phyloP scores from a whole-genome alignment of 1,140 invertebrate genomes.

The Microplitis demolitor region DNA sequence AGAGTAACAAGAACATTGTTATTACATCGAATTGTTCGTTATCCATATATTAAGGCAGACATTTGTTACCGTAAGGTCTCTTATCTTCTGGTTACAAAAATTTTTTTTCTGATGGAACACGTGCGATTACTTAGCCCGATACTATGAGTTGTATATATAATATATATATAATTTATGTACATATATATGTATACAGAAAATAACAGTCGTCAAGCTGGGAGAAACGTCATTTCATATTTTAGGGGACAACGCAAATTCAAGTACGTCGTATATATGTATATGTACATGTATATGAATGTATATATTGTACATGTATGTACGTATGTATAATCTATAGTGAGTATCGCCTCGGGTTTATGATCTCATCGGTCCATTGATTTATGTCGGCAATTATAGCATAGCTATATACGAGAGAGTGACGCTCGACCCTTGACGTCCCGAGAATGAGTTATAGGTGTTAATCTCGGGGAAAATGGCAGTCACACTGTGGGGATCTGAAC shows the following conservation, averaged over 20 bases:
- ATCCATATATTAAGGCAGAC: too few relatives aligned
- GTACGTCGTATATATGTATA: not conserved
- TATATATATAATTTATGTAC: not conserved
- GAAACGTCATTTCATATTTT: constrained; percentile 37
- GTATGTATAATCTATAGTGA: constrained; percentile 5
- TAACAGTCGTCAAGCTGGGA: not conserved
- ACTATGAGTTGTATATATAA: too few relatives aligned
- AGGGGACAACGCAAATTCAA: not conserved
- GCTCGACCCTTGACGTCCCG: constrained; percentile 51
- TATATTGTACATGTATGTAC: not conserved
- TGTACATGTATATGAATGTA: too few relatives aligned
- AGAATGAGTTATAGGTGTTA: constrained; percentile 60
- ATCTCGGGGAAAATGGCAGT: constrained; percentile 49
- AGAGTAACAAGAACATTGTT: too few relatives aligned
- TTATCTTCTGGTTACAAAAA: too few relatives aligned
- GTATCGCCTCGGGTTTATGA: constrained; percentile 58
- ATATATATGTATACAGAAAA: not conserved
- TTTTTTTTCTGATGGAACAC: too few relatives aligned
- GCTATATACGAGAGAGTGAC: constrained; percentile 50
- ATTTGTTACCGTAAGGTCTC: too few relatives aligned
- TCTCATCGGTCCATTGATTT: constrained; percentile 63
- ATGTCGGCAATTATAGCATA: constrained; percentile 62
- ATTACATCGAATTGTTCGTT: too few relatives aligned
- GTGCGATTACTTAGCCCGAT: too few relatives aligned
- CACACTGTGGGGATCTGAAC: not conserved